Conservation (phyloP, 1,140 invertebrate genomes). For the Megalonaias nervosa region DNA sequence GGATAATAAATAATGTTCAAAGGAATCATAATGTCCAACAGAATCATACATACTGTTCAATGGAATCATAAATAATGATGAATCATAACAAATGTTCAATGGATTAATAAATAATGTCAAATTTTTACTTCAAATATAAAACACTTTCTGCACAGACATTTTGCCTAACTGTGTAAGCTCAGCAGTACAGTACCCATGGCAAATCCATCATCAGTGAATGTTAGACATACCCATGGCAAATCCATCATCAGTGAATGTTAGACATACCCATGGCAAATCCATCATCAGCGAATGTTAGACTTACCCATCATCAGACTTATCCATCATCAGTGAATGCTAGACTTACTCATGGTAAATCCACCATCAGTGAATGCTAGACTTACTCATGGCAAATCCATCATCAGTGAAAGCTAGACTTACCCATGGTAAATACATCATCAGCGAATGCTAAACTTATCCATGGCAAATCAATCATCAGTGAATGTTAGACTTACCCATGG, state of each 20-base stretch:
- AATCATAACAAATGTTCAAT: too few species aligned
- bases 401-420: constrained; percentile 71
- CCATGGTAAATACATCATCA: constrained; percentile 98
- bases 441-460: neutral
- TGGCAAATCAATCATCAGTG: neutral
- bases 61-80: too few species aligned
- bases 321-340: constrained; percentile 85
- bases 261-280: neutral
- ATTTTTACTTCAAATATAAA: neutral
- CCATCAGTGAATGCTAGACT: neutral
- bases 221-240: neutral
- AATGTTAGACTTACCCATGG: neutral
- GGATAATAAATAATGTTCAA: too few species aligned
- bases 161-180: too few species aligned
- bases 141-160: neutral
- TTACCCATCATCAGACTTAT: constrained; percentile 89
- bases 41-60: too few species aligned
- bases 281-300: constrained; percentile 8
- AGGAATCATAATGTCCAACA: too few species aligned
- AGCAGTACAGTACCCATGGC: too few species aligned
- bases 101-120: neutral
- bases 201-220: neutral
- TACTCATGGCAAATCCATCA: neutral
- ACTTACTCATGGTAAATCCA: too few species aligned
- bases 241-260: neutral